phyloP scores from a whole-genome alignment of 2,797 vertebrate species.

The Todus mexicanus region DNA sequence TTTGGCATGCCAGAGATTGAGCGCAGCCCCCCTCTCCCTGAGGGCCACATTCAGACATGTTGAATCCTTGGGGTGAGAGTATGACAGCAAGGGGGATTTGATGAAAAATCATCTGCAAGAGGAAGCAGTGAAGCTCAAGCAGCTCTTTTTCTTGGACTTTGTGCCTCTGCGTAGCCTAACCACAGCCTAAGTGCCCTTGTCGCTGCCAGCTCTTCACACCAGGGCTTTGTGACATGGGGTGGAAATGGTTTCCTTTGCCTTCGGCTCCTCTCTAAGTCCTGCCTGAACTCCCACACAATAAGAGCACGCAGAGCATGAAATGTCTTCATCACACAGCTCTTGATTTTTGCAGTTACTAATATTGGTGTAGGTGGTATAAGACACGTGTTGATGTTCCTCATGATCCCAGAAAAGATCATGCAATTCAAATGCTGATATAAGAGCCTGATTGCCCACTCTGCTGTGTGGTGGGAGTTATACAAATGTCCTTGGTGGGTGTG shows the following conservation, averaged over 20 bases:
- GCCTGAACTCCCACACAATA: background rate
- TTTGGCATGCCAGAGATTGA: background rate
- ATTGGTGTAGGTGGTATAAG: background rate
- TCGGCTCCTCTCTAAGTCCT: background rate
- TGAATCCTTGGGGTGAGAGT: background rate
- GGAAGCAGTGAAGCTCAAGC: background rate
- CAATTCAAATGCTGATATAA: background rate
- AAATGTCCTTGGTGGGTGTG: background rate
- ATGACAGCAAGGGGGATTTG: background rate
- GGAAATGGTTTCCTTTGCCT: background rate
- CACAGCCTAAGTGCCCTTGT: background rate
- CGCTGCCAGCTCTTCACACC: background rate
- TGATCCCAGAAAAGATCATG: background rate
- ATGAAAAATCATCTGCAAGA: background rate
- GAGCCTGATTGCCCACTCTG: background rate
- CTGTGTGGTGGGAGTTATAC: background rate
- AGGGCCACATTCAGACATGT: background rate
- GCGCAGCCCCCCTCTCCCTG: background rate
- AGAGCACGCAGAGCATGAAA: background rate
- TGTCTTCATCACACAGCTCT: background rate
- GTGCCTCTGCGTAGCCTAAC: background rate
- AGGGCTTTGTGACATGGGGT: background rate
- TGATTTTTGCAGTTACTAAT: background rate
- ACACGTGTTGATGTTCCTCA: background rate
- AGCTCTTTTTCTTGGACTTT: background rate